Base-by-base conservation (phyloP, 2,888 invertebrate species). In the Calliopum simillimum region DNA sequence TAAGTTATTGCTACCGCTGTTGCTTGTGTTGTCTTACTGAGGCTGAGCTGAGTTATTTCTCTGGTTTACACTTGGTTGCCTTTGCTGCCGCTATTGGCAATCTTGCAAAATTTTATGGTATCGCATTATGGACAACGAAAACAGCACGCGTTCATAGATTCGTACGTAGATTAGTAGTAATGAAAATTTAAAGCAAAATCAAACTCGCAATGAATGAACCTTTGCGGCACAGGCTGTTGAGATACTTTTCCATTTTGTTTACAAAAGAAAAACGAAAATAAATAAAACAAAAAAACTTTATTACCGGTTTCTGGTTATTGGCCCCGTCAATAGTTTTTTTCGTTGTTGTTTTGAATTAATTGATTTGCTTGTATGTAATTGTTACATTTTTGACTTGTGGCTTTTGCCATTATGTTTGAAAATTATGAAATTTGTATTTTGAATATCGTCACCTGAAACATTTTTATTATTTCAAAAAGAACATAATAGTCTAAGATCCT, bases 251-350 rank as follows among this genome's bases (percentile, higher is more conserved):
- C 49, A 49, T n/a, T 25, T 23, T 62, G 46, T 62, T 62, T 13
- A 44, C 13, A 61, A 61, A 53, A 64, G 14, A n/a, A 6, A 65
- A 55, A 43, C 13, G 16, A 14, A 53, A 53, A n/a, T 47, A 62
- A 63, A 16, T 23, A 25, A 33, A 23, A 56, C 21, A 21, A 23
- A 55, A 55, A 5, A 44, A 14, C n/a, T 13, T 53, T 11, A 65
- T 65, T 55, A 65, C 65, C 65, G 53, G 65, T 65, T 65, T 65
- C 23, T 65, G 55, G 47, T 25, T 49, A 62, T 62, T 47, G 46
- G 46, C 47, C 21, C 23, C n/a, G 25, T 23, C 13, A 14, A 63
- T 33, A 43, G 4, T 51, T 41, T 41, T 51, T 53, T 33, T 33
- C n/a, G n/a, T n/a, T 41, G 59, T 59, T 44, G 41, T 14, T n/a